A percentile compares a stretch with the other conserved stretches of the same genome.
Evolutionary conservation across 1,140 invertebrate species (phyloP).

Genomic region (Hylaeus anthracinus): DNA sequence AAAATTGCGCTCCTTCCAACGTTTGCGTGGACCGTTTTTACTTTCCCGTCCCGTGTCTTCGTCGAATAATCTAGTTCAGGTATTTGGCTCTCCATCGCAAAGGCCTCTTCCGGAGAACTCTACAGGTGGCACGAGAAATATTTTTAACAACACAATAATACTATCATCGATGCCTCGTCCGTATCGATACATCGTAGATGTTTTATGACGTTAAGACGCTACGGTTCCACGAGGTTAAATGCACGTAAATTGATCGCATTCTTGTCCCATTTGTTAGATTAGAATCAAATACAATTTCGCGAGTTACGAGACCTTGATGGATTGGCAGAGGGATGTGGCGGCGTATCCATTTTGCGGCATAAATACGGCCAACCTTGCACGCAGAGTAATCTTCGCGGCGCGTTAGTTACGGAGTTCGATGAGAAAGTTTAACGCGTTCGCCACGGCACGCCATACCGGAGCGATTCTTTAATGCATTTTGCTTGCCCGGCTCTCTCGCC

Average conservation of each 20-base stretch:
- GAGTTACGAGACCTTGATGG: conserved; percentile 44
- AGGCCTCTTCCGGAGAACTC: no score
- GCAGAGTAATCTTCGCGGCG: conserved; percentile 33
- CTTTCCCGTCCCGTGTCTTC: no score
- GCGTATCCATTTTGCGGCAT: conserved; percentile 43
- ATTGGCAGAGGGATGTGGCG: neutral
- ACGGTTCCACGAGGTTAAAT: conserved; percentile 61
- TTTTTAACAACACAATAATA: no score
- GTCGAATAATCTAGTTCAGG: no score
- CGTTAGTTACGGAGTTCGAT: conserved; percentile 47
- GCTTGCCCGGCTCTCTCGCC: neutral
- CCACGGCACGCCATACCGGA: neutral
- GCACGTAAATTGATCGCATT: conserved; percentile 77
- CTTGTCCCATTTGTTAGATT: conserved; percentile 78
- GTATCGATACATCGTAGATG: no score
- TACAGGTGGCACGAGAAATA: no score
- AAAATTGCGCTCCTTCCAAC: conserved; percentile 17
- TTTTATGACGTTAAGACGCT: neutral
- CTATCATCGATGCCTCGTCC: no score
- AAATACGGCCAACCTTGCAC: conserved; percentile 33
- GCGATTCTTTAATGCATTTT: conserved; percentile 47
- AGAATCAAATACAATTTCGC: conserved; percentile 80
- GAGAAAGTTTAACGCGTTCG: conserved; percentile 29
- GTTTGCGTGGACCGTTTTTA: neutral
- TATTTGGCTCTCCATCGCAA: no score